phyloP scores from a whole-genome alignment of 2,797 vertebrate species.

The Squalus acanthias region DNA sequence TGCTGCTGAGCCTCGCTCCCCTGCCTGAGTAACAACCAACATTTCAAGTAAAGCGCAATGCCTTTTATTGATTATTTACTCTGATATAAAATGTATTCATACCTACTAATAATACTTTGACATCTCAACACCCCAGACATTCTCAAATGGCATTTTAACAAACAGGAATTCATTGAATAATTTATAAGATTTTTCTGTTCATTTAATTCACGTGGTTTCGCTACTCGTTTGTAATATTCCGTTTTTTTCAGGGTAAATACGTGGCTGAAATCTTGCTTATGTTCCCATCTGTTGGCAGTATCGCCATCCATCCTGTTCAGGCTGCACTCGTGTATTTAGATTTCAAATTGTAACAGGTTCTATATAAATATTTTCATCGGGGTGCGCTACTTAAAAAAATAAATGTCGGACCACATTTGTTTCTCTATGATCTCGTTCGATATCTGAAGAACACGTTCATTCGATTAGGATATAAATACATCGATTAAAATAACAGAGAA shows the following conservation, averaged over 20 bases:
- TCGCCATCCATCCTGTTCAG: neutral
- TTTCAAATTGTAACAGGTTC: neutral
- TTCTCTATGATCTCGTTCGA: neutral
- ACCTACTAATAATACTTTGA: neutral
- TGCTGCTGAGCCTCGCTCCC: too few species aligned
- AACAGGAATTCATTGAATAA: neutral
- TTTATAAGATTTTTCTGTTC: neutral
- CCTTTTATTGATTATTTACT: neutral
- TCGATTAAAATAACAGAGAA: neutral
- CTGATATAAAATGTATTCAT: neutral
- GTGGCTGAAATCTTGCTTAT: neutral
- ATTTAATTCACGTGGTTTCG: neutral
- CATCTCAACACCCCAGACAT: neutral
- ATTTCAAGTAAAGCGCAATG: neutral
- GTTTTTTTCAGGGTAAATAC: neutral
- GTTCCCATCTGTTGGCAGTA: neutral
- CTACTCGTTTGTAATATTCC: neutral
- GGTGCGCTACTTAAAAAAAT: too few species aligned
- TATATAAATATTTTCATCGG: neutral
- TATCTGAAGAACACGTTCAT: neutral
- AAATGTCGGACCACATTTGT: neutral
- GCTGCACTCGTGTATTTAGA: neutral
- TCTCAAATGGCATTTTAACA: neutral
- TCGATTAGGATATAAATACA: neutral
- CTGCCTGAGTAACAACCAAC: neutral